These are phyloP conservation scores for Heliconius melpomene DNA, from an alignment of 1,140 invertebrate genomes.

Conservation along the genomic window DNA sequence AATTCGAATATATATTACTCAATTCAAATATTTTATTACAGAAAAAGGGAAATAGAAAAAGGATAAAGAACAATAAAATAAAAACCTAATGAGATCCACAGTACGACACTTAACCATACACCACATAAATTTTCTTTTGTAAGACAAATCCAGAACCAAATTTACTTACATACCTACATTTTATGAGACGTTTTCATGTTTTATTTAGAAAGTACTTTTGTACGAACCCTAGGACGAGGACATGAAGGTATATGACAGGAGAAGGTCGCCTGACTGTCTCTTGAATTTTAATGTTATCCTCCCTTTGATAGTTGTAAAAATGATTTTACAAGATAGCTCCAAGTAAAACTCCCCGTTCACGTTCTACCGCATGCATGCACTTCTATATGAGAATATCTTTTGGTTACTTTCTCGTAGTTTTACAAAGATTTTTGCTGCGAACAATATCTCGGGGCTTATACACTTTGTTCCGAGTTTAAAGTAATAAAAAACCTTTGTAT, in stretches of 20 bases:
- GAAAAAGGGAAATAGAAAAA: background rate
- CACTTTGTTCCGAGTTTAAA: conserved; percentile 50
- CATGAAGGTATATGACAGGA: conserved; percentile 47
- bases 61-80: conserved; percentile 6
- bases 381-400: conserved; percentile 51
- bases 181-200: conserved; percentile 58
- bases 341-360: conserved; percentile 39
- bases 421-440: conserved; percentile 47
- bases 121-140: conserved; percentile 16
- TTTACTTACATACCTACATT: conserved; percentile 32
- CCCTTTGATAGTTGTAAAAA: conserved; percentile 75
- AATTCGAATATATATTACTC: background rate
- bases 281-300: conserved; percentile 73
- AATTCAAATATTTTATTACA: background rate
- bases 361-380: conserved; percentile 49
- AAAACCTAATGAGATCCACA: background rate
- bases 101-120: conserved; percentile 6
- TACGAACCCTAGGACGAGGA: conserved; percentile 42
- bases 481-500: conserved; percentile 48
- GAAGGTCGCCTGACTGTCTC: conserved; percentile 65
- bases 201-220: conserved; percentile 61
- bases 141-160: conserved; percentile 22
- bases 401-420: conserved; percentile 51
- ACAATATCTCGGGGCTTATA: conserved; percentile 52
- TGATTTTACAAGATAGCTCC: conserved; percentile 60